Percentiles rank a stretch among this genome's conserved stretches.
These are phyloP conservation scores for Platerodrilus igneus DNA, from an alignment of 2,888 invertebrate genomes.

Conservation along the genomic window DNA sequence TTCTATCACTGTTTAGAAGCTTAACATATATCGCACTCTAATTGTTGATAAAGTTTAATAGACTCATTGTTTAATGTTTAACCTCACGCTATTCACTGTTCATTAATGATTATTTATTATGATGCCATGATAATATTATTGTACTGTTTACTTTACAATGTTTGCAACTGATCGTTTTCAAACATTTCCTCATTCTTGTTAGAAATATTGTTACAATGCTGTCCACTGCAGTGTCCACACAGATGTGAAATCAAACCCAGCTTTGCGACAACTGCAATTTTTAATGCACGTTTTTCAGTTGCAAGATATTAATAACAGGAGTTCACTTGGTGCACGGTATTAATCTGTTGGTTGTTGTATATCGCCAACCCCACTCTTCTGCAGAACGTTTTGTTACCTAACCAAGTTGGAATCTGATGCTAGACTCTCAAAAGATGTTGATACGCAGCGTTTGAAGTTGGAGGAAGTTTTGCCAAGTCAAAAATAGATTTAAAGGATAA, in stretches of 20 bases:
- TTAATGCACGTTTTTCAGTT: slow-evolving; percentile 4
- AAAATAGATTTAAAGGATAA: not conserved
- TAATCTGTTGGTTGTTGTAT: slow-evolving; percentile 4
- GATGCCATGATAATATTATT: too few species aligned
- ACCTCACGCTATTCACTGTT: too few species aligned
- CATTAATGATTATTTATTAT: too few species aligned
- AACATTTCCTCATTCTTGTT: too few species aligned
- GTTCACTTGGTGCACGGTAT: not conserved
- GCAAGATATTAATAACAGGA: slow-evolving; percentile 1
- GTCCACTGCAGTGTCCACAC: slow-evolving; percentile 3
- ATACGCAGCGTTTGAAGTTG: slow-evolving; percentile 1
- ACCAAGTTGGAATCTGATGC: too few species aligned
- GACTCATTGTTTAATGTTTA: too few species aligned
- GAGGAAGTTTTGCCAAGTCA: slow-evolving; percentile 2
- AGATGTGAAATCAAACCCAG: slow-evolving; percentile 6
- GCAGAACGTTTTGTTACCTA: slow-evolving; percentile 1
- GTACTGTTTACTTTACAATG: too few species aligned
- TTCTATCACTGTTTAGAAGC: too few species aligned
- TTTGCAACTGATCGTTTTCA: too few species aligned
- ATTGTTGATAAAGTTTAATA: too few species aligned
- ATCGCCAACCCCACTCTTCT: slow-evolving; percentile 4
- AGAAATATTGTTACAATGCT: slow-evolving; percentile 3
- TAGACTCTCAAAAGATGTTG: slow-evolving; percentile 3
- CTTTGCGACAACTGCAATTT: slow-evolving; percentile 4
- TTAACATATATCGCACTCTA: too few species aligned